Evolutionary conservation across 2,888 invertebrate genomes (phyloP), one percentile per base, ranked within the genome.

Genomic region (Acrobasis repandana): DNA sequence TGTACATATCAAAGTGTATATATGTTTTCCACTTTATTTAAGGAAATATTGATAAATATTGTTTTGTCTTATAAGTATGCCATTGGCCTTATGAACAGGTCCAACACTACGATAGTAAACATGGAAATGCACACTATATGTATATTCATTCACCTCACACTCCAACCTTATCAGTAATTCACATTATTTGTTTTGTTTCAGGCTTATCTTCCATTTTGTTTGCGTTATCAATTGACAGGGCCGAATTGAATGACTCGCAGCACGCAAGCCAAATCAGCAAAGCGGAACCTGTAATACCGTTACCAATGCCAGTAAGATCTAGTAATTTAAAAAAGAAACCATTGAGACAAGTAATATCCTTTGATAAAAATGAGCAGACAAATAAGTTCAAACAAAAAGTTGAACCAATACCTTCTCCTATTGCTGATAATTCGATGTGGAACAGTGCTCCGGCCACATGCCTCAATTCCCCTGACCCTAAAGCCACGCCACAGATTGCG

Each of bases 191-290:
- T 46, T 60, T 66, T 76, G 69, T 91, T 90, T 67, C 79, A 96
- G 97, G 97, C 68, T 93, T 99, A 80, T 96, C 96, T 68, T 95
- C 97, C 59, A 96, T 98, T 77, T 93, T 98, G 68, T 99, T 99
- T 92, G 98, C 99, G 20, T 95, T 98, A 79, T 96, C 95, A 76
- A 96, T 98, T 64, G 98, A 98, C 90, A 96, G 96, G 84, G 93
- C 95, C 34, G 96, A 97, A 79, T 92, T 97, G 61, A 96, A 96
- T 86, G 93, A 94, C 83, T 92, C 88, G 82, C 87, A 88, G 71
- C 93, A 86, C 77, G 82, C 78, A 61, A 90, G 74, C 75, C 93
- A 88, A 73, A 85, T 84, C 20, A 88, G 80, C 65, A 89, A 88
- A 83, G 79, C 93, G 57, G 94, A 96, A 79, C 96, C 95, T 59